These are phyloP conservation scores for Plagodis pulveraria DNA, from an alignment of 2,888 invertebrate species.

Conservation along the genomic window DNA sequence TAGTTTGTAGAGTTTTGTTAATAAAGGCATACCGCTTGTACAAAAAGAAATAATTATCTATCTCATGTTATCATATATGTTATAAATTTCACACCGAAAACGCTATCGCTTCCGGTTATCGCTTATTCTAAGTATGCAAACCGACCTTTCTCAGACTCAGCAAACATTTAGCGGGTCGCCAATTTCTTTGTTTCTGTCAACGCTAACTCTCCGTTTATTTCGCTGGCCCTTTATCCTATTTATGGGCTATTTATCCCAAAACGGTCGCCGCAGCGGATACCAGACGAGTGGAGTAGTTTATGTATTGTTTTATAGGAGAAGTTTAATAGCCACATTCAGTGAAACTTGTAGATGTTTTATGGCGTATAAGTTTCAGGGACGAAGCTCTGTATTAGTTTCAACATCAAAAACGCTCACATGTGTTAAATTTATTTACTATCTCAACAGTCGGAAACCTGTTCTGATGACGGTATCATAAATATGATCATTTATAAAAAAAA, in stretches of 20 bases:
- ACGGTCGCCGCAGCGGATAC: constrained; percentile 47
- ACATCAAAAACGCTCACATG: no score
- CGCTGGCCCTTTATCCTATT: constrained; percentile 52
- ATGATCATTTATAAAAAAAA: no score
- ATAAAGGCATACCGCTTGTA: no score
- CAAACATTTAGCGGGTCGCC: constrained; percentile 47
- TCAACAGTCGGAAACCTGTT: no score
- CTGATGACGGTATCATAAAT: no score
- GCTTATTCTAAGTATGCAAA: constrained; percentile 9
- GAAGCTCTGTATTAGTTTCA: no score
- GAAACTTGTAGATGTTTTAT: constrained; percentile 1
- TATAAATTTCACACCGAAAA: no score
- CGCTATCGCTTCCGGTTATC: constrained; percentile 16
- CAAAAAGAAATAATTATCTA: no score
- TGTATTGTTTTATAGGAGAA: constrained; percentile 40
- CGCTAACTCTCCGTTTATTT: constrained; percentile 49
- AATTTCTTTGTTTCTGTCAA: constrained; percentile 59
- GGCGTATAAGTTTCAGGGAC: no score
- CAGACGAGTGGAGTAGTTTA: constrained; percentile 46
- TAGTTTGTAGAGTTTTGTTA: no score
- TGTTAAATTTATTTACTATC: no score
- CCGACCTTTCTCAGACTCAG: neutral
- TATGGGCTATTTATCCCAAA: constrained; percentile 59
- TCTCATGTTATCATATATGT: no score
- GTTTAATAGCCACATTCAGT: constrained; percentile 9